These are phyloP conservation scores for Saccopteryx bilineata DNA, from an alignment of 2,113 vertebrate genomes.

Conservation along the genomic window DNA sequence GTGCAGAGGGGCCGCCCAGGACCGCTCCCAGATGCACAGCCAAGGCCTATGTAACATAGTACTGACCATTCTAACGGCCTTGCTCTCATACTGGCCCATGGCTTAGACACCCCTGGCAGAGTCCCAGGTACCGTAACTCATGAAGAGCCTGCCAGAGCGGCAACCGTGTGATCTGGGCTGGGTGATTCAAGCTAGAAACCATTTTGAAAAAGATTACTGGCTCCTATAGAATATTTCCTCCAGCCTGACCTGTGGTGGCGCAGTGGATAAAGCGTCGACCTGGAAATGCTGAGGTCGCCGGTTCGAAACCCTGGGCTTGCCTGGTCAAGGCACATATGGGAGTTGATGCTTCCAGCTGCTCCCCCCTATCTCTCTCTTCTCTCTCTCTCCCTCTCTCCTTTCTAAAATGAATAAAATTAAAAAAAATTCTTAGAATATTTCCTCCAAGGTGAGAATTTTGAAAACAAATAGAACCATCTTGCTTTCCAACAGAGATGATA, in stretches of 20 bases:
- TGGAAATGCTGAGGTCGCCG: too few species aligned
- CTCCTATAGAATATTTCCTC: background rate
- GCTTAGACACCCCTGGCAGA: accelerated
- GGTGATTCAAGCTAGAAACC: accelerated
- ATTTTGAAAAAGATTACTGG: background rate
- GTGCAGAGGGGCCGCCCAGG: background rate
- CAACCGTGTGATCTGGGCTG: accelerated
- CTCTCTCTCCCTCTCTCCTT: too few species aligned
- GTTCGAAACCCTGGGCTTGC: too few species aligned
- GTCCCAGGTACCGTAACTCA: too few species aligned
- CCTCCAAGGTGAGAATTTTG: background rate
- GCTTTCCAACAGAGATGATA: background rate
- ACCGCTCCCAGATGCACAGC: background rate
- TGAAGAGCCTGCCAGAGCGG: accelerated
- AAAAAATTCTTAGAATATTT: too few species aligned
- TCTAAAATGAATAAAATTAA: too few species aligned
- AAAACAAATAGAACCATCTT: background rate
- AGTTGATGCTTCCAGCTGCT: too few species aligned
- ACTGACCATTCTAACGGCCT: background rate
- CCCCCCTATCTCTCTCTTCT: too few species aligned
- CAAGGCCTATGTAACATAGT: background rate
- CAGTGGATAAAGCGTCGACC: too few species aligned
- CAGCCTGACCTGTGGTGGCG: too few species aligned
- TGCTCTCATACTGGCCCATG: background rate
- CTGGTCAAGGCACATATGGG: too few species aligned